Evolutionary conservation across 2,797 vertebrate genomes (phyloP), one percentile per base, ranked within the genome.

Genomic region (Enteromius radiatus): DNA sequence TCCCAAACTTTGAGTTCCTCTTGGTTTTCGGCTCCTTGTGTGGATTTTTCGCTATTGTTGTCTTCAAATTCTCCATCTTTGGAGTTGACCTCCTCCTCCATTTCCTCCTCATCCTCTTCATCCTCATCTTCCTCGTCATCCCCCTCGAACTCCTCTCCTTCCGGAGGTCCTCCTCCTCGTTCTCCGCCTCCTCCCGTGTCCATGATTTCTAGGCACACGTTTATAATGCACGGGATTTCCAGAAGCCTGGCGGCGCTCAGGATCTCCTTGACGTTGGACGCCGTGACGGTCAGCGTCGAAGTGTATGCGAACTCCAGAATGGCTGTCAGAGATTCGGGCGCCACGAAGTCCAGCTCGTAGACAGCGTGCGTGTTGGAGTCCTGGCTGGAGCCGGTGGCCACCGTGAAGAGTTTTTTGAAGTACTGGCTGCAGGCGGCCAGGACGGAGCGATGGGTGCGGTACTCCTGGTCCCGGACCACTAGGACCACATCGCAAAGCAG

Each of bases 261-360:
- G 91, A 99, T 98, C 91, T 99, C 96, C 89, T 97, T 97, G 36
- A 99, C 94, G 0, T 99, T 98, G 65, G 97, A 95, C 21, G 96
- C 92, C 0, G 98, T 99, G 90, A 99, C 96, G 3, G 98, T 99
- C 85, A 99, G 95, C 0, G 98, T 99, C 4, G 98, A 99, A 1
- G 98, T 99, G 93, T 99, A 99, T 85, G 98, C 97, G 0, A 99
- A 99, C 92, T 99, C 98, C 15, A 99, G 91, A 91, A 99, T 99
- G 90, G 98, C 98, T 0, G 97, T 96, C 92, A 99, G 96, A 1
- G 96, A 97, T 85, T 99, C 98, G 0, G 97, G 97, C 84, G 96
- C 96, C 56, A 99, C 97, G 69, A 99, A 99, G 93, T 99, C 97
- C 67, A 99, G 97, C 94, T 99, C 96, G 4, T 99, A 99, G 90